These are phyloP conservation scores for Alfaro cultratus DNA, from an alignment of 2,797 vertebrate species.

Conservation along the genomic window DNA sequence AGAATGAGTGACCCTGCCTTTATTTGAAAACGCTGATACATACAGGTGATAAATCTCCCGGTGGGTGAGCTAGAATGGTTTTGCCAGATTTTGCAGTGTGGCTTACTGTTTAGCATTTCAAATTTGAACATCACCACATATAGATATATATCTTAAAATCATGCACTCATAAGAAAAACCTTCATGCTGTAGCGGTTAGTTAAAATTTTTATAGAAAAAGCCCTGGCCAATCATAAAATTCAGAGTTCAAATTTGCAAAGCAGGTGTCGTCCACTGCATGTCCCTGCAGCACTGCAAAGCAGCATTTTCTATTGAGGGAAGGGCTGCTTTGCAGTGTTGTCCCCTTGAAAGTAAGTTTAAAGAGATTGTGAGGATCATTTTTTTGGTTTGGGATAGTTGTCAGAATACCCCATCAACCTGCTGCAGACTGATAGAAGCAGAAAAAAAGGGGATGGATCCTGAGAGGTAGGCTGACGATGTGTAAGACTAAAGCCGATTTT, in stretches of 20 bases:
- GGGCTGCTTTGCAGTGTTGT: not conserved
- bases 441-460: not conserved
- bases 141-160: not conserved
- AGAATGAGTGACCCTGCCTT: conserved; percentile 25
- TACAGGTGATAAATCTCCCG: conserved; percentile 37
- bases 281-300: not conserved
- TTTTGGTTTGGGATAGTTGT: conserved; percentile 1
- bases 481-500: not conserved
- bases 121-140: conserved; percentile 1
- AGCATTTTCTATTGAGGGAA: not conserved
- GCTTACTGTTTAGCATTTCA: conserved; percentile 7
- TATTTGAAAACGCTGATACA: conserved; percentile 36
- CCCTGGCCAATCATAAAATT: not conserved
- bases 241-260: not conserved
- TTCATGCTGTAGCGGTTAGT: not conserved
- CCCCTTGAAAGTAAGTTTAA: not conserved
- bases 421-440: not conserved
- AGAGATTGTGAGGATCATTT: not conserved
- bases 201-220: not conserved
- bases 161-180: not conserved
- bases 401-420: not conserved
- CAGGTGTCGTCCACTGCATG: not conserved
- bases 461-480: not conserved
- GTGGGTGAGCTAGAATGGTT: conserved; percentile 4
- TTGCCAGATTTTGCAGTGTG: not conserved